These are phyloP conservation scores for Mactromeris polynyma DNA, from an alignment of 2,888 invertebrate species.

Conservation along the genomic window DNA sequence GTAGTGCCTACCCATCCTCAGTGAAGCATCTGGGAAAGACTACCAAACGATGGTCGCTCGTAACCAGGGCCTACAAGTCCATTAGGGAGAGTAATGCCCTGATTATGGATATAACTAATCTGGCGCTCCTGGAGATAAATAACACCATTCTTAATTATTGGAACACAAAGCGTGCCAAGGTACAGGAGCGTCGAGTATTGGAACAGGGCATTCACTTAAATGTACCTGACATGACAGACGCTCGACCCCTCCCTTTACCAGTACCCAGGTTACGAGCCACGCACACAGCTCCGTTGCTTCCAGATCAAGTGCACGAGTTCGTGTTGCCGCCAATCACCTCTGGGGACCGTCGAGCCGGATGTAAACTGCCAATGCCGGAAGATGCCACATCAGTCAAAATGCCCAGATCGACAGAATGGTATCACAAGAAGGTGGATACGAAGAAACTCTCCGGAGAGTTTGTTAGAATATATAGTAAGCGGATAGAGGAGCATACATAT, in stretches of 20 bases:
- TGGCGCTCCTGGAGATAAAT: slow-evolving; percentile 45
- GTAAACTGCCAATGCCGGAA: neutral
- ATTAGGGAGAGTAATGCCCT: slow-evolving; percentile 28
- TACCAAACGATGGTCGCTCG: slow-evolving; percentile 26
- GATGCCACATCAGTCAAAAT: too few relatives aligned
- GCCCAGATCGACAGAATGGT: slow-evolving; percentile 37
- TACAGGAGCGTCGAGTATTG: slow-evolving; percentile 46
- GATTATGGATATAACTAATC: slow-evolving; percentile 24
- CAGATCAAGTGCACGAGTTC: slow-evolving; percentile 31
- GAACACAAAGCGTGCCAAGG: slow-evolving; percentile 30
- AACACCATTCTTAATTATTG: slow-evolving; percentile 40
- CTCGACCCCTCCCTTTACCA: slow-evolving; percentile 15
- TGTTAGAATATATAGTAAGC: neutral
- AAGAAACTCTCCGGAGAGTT: slow-evolving; percentile 31
- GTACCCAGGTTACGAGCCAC: neutral
- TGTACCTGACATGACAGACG: slow-evolving; percentile 30
- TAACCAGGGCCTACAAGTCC: slow-evolving; percentile 27
- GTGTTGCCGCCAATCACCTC: slow-evolving; percentile 4
- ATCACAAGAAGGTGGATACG: slow-evolving; percentile 15
- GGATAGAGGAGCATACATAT: neutral
- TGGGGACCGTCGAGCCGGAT: slow-evolving; percentile 15
- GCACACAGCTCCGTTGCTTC: slow-evolving; percentile 2
- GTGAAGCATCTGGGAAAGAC: slow-evolving; percentile 18
- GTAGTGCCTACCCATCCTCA: slow-evolving; percentile 37
- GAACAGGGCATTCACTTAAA: slow-evolving; percentile 47